These are phyloP conservation scores for Oscheius sp. DNA, from an alignment of 2,888 invertebrate genomes.

Conservation along the genomic window DNA sequence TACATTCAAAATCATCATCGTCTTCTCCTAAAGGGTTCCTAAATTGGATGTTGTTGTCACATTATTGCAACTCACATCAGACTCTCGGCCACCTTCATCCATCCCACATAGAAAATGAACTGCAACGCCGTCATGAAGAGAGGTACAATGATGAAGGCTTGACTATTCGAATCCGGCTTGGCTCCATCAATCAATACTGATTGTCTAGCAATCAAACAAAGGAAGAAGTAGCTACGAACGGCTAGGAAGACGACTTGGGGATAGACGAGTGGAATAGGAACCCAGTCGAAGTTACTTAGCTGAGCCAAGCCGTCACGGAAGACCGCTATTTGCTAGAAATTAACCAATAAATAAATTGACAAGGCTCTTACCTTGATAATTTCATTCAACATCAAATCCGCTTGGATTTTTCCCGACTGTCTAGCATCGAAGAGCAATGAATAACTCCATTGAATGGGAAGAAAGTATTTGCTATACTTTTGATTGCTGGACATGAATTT, in stretches of 20 bases:
- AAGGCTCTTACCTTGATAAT: conserved; percentile 42
- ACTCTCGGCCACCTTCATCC: conserved; percentile 67
- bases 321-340: conserved; percentile 43
- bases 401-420: conserved; percentile 47
- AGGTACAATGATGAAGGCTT: conserved; percentile 24
- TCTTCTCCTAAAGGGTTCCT: too few relatives aligned
- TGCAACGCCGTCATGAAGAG: conserved; percentile 4
- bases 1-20: conserved; percentile 62
- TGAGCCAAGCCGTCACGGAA: conserved; percentile 53
- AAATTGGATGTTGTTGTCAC: too few relatives aligned
- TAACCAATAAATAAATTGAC: not conserved
- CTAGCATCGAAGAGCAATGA: conserved; percentile 51
- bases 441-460: conserved; percentile 57
- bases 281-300: conserved; percentile 59
- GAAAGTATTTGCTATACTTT: conserved; percentile 49
- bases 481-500: conserved; percentile 36
- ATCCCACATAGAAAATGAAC: conserved; percentile 63
- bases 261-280: conserved; percentile 65
- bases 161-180: conserved; percentile 39
- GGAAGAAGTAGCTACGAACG: conserved; percentile 64
- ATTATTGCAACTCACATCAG: conserved; percentile 50
- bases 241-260: conserved; percentile 67
- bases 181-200: conserved; percentile 57
- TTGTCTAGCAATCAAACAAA: conserved; percentile 64
- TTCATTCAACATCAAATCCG: conserved; percentile 57